phyloP scores from a whole-genome alignment of 2,113 vertebrate genomes.

The Ceuthmochares aereus region DNA sequence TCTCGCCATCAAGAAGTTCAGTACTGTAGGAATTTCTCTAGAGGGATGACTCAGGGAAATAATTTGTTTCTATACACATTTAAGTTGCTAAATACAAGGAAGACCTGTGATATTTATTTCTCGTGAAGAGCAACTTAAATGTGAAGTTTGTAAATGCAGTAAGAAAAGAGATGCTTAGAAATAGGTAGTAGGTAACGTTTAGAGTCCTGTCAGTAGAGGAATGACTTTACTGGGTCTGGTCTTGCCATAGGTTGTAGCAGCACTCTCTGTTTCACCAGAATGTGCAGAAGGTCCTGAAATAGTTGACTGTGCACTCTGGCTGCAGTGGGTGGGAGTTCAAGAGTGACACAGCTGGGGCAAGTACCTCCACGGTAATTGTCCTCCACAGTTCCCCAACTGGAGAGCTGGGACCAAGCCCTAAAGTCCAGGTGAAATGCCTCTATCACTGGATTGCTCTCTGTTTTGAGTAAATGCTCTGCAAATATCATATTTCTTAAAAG shows the following conservation, averaged over 20 bases:
- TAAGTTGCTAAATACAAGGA: not conserved
- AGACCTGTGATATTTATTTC: not conserved
- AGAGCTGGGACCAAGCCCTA: not conserved
- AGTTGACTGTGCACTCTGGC: not conserved
- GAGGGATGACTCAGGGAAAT: not conserved
- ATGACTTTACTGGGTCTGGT: not conserved
- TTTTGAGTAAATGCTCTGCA: not conserved
- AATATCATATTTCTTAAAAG: not conserved
- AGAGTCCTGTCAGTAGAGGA: not conserved
- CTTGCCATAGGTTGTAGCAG: not conserved
- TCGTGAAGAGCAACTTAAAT: not conserved
- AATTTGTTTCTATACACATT: not conserved
- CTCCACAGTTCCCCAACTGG: not conserved
- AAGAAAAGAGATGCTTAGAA: not conserved
- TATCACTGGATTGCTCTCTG: not conserved
- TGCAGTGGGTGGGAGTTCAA: not conserved
- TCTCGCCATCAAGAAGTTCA: not conserved
- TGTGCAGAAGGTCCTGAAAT: not conserved
- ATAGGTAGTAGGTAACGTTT: not conserved
- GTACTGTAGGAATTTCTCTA: not conserved
- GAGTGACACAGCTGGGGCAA: not conserved
- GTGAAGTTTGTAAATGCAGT: not conserved
- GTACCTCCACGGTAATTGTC: not conserved
- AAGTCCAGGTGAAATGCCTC: not conserved
- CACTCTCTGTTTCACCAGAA: not conserved